A percentile compares a stretch with the other conserved stretches of the same genome.
Conservation (phyloP, 2,888 invertebrate species). For the Drosophila conformis region DNA sequence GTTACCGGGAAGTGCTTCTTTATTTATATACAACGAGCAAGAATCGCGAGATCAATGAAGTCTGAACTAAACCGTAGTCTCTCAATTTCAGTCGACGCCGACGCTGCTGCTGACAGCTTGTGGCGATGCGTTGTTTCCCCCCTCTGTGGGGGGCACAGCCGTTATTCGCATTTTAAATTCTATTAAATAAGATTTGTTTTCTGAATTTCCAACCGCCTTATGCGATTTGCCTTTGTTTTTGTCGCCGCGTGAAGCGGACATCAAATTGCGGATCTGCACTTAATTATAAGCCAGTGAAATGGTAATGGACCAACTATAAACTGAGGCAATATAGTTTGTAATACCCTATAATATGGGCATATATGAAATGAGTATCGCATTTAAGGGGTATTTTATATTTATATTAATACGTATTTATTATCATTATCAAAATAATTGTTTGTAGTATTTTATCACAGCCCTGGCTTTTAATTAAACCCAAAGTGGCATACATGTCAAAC, state of each 20-base stretch:
- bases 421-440: not conserved
- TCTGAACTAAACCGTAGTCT: constrained; percentile 5
- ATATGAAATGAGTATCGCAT: not conserved
- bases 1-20: constrained; percentile 70
- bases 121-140: constrained; percentile 26
- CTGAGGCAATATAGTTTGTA: not conserved
- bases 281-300: constrained; percentile 31
- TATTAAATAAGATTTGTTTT: constrained; percentile 56
- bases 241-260: constrained; percentile 40
- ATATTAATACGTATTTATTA: not conserved
- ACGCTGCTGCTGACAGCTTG: constrained; percentile 23
- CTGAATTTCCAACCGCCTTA: constrained; percentile 66
- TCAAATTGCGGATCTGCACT: constrained; percentile 32
- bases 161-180: constrained; percentile 66
- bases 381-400: not conserved
- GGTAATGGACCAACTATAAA: constrained; percentile 13
- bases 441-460: not conserved
- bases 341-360: constrained; percentile 7
- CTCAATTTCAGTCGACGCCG: constrained; percentile 10
- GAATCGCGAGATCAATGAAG: constrained; percentile 40
- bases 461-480: not conserved
- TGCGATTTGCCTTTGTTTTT: constrained; percentile 61
- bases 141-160: constrained; percentile 46
- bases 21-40: constrained; percentile 72
- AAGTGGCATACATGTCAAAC: not conserved